A percentile compares a stretch with the other conserved stretches of the same genome.
Evolutionary conservation across 2,888 invertebrate species (phyloP).

Genomic region (Cephonodes hylas): DNA sequence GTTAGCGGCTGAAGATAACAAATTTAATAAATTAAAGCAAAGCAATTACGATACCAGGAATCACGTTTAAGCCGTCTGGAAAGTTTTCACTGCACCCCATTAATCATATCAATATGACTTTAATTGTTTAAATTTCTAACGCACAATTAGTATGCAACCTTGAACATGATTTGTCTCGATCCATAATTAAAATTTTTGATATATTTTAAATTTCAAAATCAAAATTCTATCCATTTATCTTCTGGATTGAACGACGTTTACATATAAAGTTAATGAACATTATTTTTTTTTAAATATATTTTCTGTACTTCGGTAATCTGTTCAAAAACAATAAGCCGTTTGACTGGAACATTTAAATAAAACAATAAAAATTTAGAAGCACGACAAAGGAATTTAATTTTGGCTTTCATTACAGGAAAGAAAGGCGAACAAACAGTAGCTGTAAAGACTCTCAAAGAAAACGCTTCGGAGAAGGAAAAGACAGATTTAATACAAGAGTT

Average conservation of each 20-base stretch:
- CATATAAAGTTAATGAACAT: no score
- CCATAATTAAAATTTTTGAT: no score
- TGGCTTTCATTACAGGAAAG: slow-evolving; percentile 65
- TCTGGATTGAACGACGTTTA: no score
- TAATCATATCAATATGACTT: not conserved
- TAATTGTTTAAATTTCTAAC: not conserved
- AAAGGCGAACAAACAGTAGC: slow-evolving; percentile 92
- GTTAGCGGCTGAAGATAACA: no score
- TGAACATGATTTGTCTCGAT: not conserved
- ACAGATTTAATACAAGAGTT: slow-evolving; percentile 93
- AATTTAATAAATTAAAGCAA: not conserved
- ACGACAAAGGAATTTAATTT: no score
- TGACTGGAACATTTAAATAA: no score
- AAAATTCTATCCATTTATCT: no score
- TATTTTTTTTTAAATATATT: no score
- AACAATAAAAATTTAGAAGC: no score
- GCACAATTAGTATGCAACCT: not conserved
- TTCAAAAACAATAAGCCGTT: no score
- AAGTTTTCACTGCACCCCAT: not conserved
- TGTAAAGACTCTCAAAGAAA: slow-evolving; percentile 96
- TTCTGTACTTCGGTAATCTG: no score
- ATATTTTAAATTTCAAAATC: no score
- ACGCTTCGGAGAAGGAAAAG: slow-evolving; percentile 92
- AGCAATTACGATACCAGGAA: not conserved
- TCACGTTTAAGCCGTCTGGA: not conserved